Base-by-base conservation (phyloP, 2,888 invertebrate genomes). In the Phasia obesa region DNA sequence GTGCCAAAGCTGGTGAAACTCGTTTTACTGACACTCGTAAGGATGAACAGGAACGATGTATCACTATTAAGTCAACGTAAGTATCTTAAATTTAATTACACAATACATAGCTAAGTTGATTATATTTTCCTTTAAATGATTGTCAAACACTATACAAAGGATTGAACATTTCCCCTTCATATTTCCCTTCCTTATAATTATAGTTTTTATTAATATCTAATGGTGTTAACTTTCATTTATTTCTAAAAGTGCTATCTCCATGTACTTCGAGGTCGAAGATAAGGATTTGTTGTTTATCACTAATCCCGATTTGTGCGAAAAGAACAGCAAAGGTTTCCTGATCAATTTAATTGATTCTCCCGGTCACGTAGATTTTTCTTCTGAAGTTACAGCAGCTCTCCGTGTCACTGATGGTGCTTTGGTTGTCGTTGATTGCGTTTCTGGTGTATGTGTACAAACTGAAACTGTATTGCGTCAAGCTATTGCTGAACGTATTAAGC, bases 301-400 rank as follows among this genome's bases (percentile, higher is more conserved):
- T 87, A 95, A 95, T 89, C 93, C 94, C 53, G 97, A 97, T 92
- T 98, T 98, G 92, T 95, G 97, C 90, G 98, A 98, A 90, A 97
- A 96, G 93, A 95, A 93, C 38, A 95, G 95, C 87, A 96, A 95
- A 92, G 99, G 98, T 93, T 99, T 99, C 94, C 96, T 99, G 92
- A 99, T 99, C 93, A 99, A 99, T 92, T 93, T 99, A 92, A 99
- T 99, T 88, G 99, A 99, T 93, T 99, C 99, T 21, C 99, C 99
- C 87, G 99, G 99, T 86, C 99, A 99, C 96, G 99, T 99, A 90
- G 99, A 99, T 93, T 99, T 99, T 94, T 99, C 99, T 4, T 98
- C 98, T 86, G 99, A 99, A 93, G 99, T 99, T 87, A 99, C 99
- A 73, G 99, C 99, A 89, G 99, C 99, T 87, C 96, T 99, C 86